These are phyloP conservation scores for Sinocyclocheilus rhinocerous DNA, from an alignment of 2,113 vertebrate species.

Conservation along the genomic window DNA sequence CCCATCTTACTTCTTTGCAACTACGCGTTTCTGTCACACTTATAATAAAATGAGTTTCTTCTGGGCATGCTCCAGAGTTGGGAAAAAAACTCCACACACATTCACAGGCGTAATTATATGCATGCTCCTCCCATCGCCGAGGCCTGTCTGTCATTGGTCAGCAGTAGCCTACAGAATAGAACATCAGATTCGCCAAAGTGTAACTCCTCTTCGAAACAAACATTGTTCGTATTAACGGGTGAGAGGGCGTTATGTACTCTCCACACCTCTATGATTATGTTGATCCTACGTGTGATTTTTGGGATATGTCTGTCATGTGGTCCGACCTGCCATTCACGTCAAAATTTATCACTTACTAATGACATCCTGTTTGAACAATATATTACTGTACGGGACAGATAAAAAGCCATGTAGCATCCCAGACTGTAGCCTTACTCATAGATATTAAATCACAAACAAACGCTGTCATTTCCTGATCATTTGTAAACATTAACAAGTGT, in stretches of 20 bases:
- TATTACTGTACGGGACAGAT: constrained; percentile 5
- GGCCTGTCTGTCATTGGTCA: constrained; percentile 18
- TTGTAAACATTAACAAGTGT: background rate
- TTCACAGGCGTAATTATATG: background rate
- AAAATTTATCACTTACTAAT: background rate
- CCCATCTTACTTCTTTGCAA: constrained; percentile 47
- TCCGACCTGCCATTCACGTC: background rate
- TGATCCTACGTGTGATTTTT: background rate
- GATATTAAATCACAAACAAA: background rate
- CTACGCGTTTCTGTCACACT: background rate
- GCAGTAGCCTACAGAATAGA: background rate
- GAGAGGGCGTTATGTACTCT: background rate
- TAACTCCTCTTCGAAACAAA: background rate
- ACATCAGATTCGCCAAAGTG: background rate
- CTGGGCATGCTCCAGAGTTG: background rate
- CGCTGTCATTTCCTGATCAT: background rate
- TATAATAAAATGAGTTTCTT: background rate
- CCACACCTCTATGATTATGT: background rate
- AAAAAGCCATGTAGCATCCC: background rate
- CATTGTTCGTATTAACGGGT: background rate
- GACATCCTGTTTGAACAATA: background rate
- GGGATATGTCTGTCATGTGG: background rate
- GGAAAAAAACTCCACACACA: background rate
- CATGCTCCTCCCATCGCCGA: background rate
- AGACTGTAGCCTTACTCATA: background rate